Percentiles rank a stretch among this genome's conserved stretches.
These are phyloP conservation scores for Grammomys surdaster DNA, from an alignment of 2,113 vertebrate genomes.

Conservation along the genomic window DNA sequence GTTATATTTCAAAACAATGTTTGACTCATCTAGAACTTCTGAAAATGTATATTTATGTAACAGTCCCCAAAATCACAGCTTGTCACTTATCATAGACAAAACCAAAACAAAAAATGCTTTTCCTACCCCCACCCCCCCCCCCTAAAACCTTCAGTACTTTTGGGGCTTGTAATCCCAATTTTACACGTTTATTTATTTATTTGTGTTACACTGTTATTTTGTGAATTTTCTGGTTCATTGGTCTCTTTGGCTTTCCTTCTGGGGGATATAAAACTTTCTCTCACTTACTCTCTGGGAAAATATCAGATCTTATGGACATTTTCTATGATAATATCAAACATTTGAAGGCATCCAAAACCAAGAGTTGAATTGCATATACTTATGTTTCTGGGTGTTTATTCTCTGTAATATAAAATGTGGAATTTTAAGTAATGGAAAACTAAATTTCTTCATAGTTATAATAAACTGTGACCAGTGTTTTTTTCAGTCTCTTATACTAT, in stretches of 20 bases:
- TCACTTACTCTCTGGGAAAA: neutral
- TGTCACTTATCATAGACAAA: neutral
- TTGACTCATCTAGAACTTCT: constrained; percentile 1
- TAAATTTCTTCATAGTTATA: neutral
- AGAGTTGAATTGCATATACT: neutral
- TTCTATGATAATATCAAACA: neutral
- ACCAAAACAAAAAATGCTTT: neutral
- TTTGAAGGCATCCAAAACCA: constrained; percentile 23
- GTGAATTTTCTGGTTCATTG: constrained; percentile 29
- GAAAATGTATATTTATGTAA: neutral
- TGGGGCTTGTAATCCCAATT: neutral
- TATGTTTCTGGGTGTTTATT: neutral
- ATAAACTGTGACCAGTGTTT: neutral
- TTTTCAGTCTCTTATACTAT: neutral
- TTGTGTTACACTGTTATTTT: neutral
- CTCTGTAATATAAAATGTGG: neutral
- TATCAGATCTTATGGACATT: neutral
- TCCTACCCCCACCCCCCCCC: neutral
- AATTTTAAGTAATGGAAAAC: neutral
- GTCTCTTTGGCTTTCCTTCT: neutral
- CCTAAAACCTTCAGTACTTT: neutral
- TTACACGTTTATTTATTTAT: neutral
- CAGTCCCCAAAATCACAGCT: neutral
- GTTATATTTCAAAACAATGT: constrained; percentile 23
- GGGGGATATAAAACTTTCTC: neutral